Base-by-base conservation (phyloP, 35 echinoderm and acorn worm genomes). In the Ptychodera flava region DNA sequence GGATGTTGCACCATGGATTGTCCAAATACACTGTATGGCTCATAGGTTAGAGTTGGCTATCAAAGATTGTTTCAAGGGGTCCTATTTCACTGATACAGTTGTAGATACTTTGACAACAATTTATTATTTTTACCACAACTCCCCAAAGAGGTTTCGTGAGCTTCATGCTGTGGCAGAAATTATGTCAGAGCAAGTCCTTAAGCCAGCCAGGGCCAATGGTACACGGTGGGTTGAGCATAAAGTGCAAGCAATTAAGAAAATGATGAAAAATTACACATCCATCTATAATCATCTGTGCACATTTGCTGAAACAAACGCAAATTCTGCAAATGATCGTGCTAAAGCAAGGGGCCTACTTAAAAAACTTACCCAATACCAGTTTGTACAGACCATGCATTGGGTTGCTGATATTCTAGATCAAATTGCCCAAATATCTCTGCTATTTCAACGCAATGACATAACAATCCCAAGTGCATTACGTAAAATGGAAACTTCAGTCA, bases 161-260 rank as follows among this genome's bases (percentile, higher is more conserved):
- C 10, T 79, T 79, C 29, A 28, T 30, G 78, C 29, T 10, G n/a
- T 79, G 78, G 78, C 78, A 15, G n/a, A 77, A 15, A 77, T 15
- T 79, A 79, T 92, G n/a, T 52, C 89, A 27, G 36, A 82, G 79
- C 33, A 92, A 83, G 83, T 95, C 22, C 78, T 95, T 0, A 95
- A 92, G 79, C 90, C 87, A 89, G 77, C 83, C 31, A 45, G 93
- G 78, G 1, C 82, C 33, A 81, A 91, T 79, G 93, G 90, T 15
- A 95, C 93, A 6, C 80, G 90, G 0, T 92, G 93, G 93, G 89
- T 91, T 0, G 83, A 91, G 84, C 35, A 79, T 53, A 91, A 91
- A 34, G 15, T 1, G 12, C 1, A 84, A 29, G 89, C 89, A 28
- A 37, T 34, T 35, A 28, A 35, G 22, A 79, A 77, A 0, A 15